Conservation (phyloP, 2,888 invertebrate genomes). For the Odontothrips loti region DNA sequence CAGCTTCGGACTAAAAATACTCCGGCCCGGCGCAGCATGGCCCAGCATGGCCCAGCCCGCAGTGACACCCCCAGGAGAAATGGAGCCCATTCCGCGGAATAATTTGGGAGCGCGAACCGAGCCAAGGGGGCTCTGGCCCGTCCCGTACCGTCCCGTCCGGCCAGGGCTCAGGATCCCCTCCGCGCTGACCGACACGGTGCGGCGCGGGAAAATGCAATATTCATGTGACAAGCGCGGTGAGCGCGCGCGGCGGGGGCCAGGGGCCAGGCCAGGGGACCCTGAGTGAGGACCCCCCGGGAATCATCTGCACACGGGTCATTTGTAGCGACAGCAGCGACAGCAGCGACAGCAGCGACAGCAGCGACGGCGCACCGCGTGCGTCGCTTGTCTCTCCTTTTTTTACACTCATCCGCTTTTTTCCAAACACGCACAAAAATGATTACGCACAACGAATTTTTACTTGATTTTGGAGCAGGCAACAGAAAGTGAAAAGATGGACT, state of each 20-base stretch:
- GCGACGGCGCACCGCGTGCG: no score
- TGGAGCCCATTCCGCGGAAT: neutral
- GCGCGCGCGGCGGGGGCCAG: neutral
- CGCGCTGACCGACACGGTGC: neutral
- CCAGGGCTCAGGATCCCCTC: no score
- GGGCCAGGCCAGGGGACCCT: neutral
- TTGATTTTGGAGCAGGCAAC: no score
- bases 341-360: no score
- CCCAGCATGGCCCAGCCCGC: neutral
- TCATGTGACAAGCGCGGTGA: slow-evolving; percentile 10
- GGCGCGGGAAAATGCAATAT: slow-evolving; percentile 1
- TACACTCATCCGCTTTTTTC: no score
- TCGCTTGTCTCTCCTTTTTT: no score
- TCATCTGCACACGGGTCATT: neutral
- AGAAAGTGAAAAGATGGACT: no score
- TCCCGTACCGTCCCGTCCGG: neutral
- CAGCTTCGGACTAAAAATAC: no score
- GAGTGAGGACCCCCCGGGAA: neutral
- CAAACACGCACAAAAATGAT: no score
- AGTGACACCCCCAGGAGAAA: neutral
- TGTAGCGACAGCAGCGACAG: no score
- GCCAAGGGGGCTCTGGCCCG: neutral
- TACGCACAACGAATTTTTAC: no score
- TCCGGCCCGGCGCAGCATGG: neutral
- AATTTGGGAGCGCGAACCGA: neutral